Base-by-base conservation (phyloP, 2,888 invertebrate genomes). In the Sesia bembeciformis region DNA sequence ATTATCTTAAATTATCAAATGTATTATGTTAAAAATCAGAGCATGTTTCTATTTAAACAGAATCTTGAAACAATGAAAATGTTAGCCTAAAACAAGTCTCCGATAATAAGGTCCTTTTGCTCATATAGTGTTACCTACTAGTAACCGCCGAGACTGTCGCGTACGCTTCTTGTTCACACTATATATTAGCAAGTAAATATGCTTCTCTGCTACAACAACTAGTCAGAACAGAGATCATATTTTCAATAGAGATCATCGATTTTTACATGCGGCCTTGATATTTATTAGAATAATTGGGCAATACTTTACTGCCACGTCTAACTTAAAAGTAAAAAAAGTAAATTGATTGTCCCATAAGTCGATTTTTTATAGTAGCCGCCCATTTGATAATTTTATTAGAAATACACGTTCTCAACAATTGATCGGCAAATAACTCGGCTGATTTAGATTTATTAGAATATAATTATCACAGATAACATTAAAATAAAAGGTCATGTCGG, bases 401-500 rank as follows among this genome's bases (percentile, higher is more conserved):
- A 2, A 42, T 42, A 23, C 23, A 23, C 23, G 23, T 23, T 23
- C 23, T 46, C 46, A 46, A 46, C 46, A 46, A 46, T 8, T 46
- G 46, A 46, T 23, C 46, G 46, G 4, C 23, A 46, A 46, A 46
- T n/a, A 51, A 52, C 40, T 66, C 64, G 72, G 72, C 68, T 71
- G 70, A 75, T 74, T 74, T 69, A 67, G 40, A 55, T 59, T 73
- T 74, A 76, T 78, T 78, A 81, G 80, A 81, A 74, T 78, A 82
- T 78, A 84, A 81, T 80, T 84, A 86, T 86, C 86, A 87, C 86
- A 87, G 86, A 84, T 80, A 85, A 84, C 73, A 72, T 81, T 79
- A 82, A 84, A 83, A 81, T 82, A 81, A 83, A 80, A 75, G 66
- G 46, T 7, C 46, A 46, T 23, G 46, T 46, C 46, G 72, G 66